Evolutionary conservation across 2,888 invertebrate species (phyloP).

Genomic region (Drosophila kanekoi): DNA sequence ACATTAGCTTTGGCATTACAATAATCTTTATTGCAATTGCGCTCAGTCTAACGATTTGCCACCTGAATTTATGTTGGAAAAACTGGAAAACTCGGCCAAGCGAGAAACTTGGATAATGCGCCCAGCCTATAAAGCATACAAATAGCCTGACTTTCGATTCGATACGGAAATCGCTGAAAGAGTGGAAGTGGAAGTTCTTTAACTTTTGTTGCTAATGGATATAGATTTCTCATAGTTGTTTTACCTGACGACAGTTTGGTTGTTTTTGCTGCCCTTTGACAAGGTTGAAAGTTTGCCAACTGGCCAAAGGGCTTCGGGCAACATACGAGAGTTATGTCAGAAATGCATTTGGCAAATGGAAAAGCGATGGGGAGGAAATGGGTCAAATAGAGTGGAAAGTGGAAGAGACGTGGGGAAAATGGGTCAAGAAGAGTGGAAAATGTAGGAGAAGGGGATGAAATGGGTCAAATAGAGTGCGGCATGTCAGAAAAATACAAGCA

Average conservation of each 20-base stretch:
- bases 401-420: background rate
- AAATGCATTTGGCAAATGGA: slow-evolving; percentile 44
- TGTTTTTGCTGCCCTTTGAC: slow-evolving; percentile 40
- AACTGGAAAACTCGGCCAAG: slow-evolving; percentile 37
- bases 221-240: background rate
- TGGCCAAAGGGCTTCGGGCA: slow-evolving; percentile 43
- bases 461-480: slow-evolving; percentile 21
- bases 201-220: slow-evolving; percentile 7
- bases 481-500: slow-evolving; percentile 29
- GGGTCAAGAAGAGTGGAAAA: slow-evolving; percentile 17
- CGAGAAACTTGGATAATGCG: slow-evolving; percentile 32
- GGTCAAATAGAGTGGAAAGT: slow-evolving; percentile 19
- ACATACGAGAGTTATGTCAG: slow-evolving; percentile 65
- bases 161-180: slow-evolving; percentile 42
- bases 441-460: too few species aligned
- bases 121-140: slow-evolving; percentile 20
- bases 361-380: background rate
- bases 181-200: background rate
- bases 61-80: slow-evolving; percentile 47
- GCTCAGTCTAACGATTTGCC: slow-evolving; percentile 44
- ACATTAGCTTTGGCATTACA: slow-evolving; percentile 25
- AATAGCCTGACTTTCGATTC: slow-evolving; percentile 27
- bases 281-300: slow-evolving; percentile 61
- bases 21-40: slow-evolving; percentile 45
- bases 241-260: slow-evolving; percentile 32